phyloP scores from a whole-genome alignment of 2,888 invertebrate species.

The Thelaira solivaga region DNA sequence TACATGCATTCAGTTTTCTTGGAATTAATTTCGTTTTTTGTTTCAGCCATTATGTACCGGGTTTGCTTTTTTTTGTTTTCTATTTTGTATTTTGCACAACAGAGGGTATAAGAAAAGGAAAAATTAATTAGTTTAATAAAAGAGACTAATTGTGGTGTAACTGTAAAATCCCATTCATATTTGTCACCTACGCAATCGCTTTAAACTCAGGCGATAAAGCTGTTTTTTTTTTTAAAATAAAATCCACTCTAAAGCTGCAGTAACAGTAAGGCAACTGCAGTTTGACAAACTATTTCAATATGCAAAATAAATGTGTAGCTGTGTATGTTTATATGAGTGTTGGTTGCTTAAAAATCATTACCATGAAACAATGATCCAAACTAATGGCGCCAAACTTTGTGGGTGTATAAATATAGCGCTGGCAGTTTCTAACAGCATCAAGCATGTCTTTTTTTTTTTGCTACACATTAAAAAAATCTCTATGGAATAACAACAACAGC shows the following conservation, averaged over 20 bases:
- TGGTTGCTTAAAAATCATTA: constrained; percentile 3
- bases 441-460: constrained; percentile 7
- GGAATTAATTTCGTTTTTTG: neutral
- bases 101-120: neutral
- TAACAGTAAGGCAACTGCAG: neutral
- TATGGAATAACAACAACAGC: neutral
- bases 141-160: constrained; percentile 58
- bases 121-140: constrained; percentile 58
- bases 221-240: neutral
- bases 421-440: neutral
- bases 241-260: neutral
- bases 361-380: constrained; percentile 27
- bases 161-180: constrained; percentile 57
- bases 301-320: constrained; percentile 46
- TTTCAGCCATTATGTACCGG: neutral
- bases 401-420: neutral
- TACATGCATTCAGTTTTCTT: constrained; percentile 6
- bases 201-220: neutral
- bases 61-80: neutral
- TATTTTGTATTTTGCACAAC: no score
- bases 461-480: neutral
- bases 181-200: constrained; percentile 46
- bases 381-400: constrained; percentile 15
- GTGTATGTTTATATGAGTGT: no score
- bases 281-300: constrained; percentile 47